Conservation (phyloP, 2,888 invertebrate genomes). For the Phyto melanocephala region DNA sequence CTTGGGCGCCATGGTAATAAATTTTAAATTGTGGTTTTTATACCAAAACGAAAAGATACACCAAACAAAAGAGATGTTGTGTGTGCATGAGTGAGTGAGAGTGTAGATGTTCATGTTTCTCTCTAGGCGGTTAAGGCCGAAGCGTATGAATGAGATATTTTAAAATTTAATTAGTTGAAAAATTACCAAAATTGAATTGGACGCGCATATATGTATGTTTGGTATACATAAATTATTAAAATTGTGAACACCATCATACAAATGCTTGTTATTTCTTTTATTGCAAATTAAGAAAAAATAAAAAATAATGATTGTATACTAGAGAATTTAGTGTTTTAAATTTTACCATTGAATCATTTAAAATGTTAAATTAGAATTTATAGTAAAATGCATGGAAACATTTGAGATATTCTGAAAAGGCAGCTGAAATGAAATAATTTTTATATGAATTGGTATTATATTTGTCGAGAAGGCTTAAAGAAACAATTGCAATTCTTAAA, state of each 20-base stretch:
- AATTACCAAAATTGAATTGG: constrained; percentile 62
- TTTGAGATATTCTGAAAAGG: too few species aligned
- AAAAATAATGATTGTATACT: neutral
- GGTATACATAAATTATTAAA: constrained; percentile 33
- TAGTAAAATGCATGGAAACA: too few species aligned
- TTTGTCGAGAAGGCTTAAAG: too few species aligned
- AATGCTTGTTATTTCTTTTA: neutral
- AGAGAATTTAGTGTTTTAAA: too few species aligned
- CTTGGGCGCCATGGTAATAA: constrained; percentile 72
- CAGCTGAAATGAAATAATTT: too few species aligned
- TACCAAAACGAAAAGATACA: constrained; percentile 30
- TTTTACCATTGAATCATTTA: too few species aligned
- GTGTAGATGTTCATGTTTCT: neutral
- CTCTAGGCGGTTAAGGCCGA: neutral
- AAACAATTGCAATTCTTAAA: too few species aligned
- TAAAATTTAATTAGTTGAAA: constrained; percentile 76
- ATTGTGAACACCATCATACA: neutral
- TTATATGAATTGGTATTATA: too few species aligned
- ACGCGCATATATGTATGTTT: neutral
- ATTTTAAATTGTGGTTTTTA: constrained; percentile 75
- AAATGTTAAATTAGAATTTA: too few species aligned
- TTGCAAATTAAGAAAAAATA: neutral
- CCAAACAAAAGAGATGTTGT: neutral
- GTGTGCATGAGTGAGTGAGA: neutral
- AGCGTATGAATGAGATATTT: constrained; percentile 67